Conservation (phyloP, 2,888 invertebrate species). For the Drosophila birchii region DNA sequence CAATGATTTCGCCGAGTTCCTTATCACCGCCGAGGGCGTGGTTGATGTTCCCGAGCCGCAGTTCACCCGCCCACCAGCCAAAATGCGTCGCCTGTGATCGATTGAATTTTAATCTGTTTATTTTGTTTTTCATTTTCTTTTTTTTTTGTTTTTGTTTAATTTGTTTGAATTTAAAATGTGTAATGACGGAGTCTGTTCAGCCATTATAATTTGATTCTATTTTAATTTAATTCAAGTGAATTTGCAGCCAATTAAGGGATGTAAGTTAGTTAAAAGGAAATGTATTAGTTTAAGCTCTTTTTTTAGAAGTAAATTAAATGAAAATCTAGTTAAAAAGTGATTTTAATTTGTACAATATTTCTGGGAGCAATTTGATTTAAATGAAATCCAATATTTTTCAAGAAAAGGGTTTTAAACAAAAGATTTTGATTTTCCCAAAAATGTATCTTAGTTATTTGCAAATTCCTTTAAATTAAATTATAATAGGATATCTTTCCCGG, state of each 20-base stretch:
- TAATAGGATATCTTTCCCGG: not conserved
- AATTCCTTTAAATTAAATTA: constrained; percentile 8
- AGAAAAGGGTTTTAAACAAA: too few species aligned
- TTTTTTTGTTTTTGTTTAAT: constrained; percentile 38
- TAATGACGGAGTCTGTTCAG: constrained; percentile 40
- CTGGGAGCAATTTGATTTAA: too few species aligned
- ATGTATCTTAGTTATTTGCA: not conserved
- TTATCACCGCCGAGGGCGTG: constrained; percentile 85
- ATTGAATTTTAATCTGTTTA: constrained; percentile 54
- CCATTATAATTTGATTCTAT: not conserved
- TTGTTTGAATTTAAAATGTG: constrained; percentile 65
- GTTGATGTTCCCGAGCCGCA: constrained; percentile 63
- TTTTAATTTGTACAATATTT: too few species aligned
- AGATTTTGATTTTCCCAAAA: too few species aligned
- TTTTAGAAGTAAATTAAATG: too few species aligned
- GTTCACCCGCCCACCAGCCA: constrained; percentile 22
- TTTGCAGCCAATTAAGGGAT: not conserved
- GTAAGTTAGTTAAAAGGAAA: not conserved
- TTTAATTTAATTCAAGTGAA: constrained; percentile 8
- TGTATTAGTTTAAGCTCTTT: not conserved
- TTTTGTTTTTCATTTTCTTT: constrained; percentile 37
- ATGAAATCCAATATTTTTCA: too few species aligned
- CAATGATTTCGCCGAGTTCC: constrained; percentile 85
- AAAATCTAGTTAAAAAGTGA: too few species aligned
- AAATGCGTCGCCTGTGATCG: constrained; percentile 42